Percentiles rank a stretch among this genome's conserved stretches.
phyloP scores from a whole-genome alignment of 92 coral and sea anemone genomes.

The Pocillopora grandis region DNA sequence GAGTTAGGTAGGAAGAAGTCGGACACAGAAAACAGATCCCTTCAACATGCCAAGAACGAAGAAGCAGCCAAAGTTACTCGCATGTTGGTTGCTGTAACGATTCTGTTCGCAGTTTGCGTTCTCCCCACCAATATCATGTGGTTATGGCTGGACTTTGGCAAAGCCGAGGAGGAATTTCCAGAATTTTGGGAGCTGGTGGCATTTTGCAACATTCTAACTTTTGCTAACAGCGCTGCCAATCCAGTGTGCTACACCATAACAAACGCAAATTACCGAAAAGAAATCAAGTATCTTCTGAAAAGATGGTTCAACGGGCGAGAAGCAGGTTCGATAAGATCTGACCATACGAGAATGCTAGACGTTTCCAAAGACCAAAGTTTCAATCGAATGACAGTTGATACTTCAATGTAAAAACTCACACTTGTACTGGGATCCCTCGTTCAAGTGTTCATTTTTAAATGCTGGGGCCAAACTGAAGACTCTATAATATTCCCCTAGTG shows the following conservation, averaged over 20 bases:
- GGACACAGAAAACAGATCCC: slow-evolving; percentile 49
- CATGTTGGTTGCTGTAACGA: slow-evolving; percentile 84
- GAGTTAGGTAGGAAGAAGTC: slow-evolving; percentile 72
- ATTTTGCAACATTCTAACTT: slow-evolving; percentile 81
- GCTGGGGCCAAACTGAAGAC: too few relatives aligned
- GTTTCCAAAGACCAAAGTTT: slow-evolving; percentile 11
- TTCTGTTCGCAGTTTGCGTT: slow-evolving; percentile 82
- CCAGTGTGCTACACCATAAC: slow-evolving; percentile 86
- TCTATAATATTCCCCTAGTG: too few relatives aligned
- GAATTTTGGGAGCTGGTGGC: slow-evolving; percentile 89
- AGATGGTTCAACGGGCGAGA: slow-evolving; percentile 25
- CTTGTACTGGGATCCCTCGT: background rate
- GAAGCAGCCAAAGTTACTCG: slow-evolving; percentile 89
- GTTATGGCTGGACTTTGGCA: slow-evolving; percentile 96
- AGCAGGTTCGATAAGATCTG: slow-evolving; percentile 6
- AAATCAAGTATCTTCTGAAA: slow-evolving; percentile 50
- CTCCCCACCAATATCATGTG: slow-evolving; percentile 91
- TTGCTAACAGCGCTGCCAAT: slow-evolving; percentile 96
- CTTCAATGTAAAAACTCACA: background rate
- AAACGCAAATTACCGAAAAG: slow-evolving; percentile 80
- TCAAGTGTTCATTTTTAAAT: too few relatives aligned
- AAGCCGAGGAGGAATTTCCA: slow-evolving; percentile 57
- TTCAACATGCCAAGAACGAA: slow-evolving; percentile 62
- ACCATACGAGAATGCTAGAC: slow-evolving; percentile 15
- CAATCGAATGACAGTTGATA: slow-evolving; percentile 8